phyloP scores from a whole-genome alignment of 2,113 vertebrate genomes.

The Nettapus auritus region DNA sequence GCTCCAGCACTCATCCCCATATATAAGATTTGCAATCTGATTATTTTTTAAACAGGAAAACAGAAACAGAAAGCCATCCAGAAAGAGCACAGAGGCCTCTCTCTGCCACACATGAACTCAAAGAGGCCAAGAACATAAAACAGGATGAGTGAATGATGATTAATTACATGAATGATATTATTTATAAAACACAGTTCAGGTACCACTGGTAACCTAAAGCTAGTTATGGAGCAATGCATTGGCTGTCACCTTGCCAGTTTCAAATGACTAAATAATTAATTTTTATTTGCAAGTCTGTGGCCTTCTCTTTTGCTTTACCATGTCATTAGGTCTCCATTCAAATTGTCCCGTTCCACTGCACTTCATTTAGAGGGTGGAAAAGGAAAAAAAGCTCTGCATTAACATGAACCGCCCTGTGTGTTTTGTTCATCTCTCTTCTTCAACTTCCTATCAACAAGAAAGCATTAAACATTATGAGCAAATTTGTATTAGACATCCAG shows the following conservation, averaged over 20 bases:
- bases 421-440: not conserved
- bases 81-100: not conserved
- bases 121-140: not conserved
- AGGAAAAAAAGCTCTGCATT: not conserved
- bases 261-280: not conserved
- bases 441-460: not conserved
- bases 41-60: slow-evolving; percentile 10
- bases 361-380: not conserved
- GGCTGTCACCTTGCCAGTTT: not conserved
- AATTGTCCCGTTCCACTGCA: not conserved
- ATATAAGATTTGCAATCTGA: not conserved
- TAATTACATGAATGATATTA: not conserved
- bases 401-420: not conserved
- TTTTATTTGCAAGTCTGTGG: not conserved
- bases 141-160: not conserved
- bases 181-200: not conserved
- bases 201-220: not conserved
- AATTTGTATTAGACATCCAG: not conserved
- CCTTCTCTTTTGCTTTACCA: not conserved
- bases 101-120: not conserved
- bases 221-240: not conserved
- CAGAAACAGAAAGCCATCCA: not conserved
- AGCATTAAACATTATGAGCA: not conserved
- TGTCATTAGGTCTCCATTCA: not conserved
- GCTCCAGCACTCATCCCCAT: not conserved